Conservation (phyloP, 2,797 vertebrate species). For the Malurus leucopterus region DNA sequence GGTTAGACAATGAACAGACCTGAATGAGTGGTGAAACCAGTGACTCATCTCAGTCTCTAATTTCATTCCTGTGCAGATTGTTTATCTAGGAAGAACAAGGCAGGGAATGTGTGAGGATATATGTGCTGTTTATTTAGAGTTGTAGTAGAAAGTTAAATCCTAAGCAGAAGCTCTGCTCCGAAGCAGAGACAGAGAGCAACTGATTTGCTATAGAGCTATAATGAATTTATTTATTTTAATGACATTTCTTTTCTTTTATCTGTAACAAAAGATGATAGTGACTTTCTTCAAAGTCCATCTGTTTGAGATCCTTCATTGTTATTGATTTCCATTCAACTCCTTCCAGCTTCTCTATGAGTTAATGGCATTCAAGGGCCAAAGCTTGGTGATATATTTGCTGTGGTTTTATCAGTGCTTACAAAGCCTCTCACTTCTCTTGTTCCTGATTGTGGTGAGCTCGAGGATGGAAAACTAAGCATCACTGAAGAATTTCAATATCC, state of each 20-base stretch:
- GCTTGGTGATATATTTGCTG: constrained; percentile 10
- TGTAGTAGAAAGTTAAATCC: neutral
- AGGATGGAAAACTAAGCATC: constrained; percentile 21
- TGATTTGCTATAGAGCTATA: neutral
- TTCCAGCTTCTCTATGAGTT: constrained; percentile 11
- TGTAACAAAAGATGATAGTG: constrained; percentile 8
- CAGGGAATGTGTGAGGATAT: neutral
- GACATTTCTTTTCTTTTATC: constrained; percentile 3
- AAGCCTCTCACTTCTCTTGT: constrained; percentile 5
- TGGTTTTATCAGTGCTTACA: constrained; percentile 9
- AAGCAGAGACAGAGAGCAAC: neutral
- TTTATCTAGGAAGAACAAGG: constrained; percentile 18
- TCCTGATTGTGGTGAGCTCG: neutral
- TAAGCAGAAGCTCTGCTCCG: neutral
- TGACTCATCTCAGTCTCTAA: constrained; percentile 11
- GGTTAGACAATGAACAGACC: neutral
- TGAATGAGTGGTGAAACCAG: neutral
- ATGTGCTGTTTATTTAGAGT: constrained; percentile 12
- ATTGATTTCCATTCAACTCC: constrained; percentile 33
- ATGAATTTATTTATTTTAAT: constrained; percentile 39
- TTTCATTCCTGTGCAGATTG: constrained; percentile 5
- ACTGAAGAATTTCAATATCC: constrained; percentile 28
- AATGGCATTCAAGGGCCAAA: constrained; percentile 27
- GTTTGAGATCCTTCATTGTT: constrained; percentile 17
- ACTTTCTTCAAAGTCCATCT: constrained; percentile 34